Evolutionary conservation across 2,888 invertebrate species (phyloP).

Genomic region (Baccha elongata): DNA sequence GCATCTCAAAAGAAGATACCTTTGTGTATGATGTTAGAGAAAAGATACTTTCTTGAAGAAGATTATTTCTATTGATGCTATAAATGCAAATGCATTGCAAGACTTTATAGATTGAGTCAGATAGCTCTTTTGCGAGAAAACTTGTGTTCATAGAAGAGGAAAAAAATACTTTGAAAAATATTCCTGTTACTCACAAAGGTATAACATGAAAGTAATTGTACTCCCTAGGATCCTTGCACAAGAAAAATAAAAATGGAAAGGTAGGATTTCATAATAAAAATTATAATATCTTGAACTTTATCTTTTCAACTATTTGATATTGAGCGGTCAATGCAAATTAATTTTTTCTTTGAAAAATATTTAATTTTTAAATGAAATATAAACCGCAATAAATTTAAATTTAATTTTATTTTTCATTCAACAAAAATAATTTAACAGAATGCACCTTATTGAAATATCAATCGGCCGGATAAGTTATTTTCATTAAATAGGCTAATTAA

Average conservation of each 20-base stretch:
- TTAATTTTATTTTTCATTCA: too few species aligned
- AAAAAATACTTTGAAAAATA: background rate
- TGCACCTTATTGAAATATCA: too few species aligned
- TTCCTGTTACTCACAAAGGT: slow-evolving; percentile 18
- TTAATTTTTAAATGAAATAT: background rate
- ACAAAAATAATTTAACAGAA: too few species aligned
- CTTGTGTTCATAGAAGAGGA: slow-evolving; percentile 7
- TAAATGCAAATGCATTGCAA: slow-evolving; percentile 29
- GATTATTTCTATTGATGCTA: slow-evolving; percentile 20
- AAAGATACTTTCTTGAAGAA: background rate
- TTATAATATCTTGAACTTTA: slow-evolving; percentile 6
- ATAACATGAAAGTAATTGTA: slow-evolving; percentile 14
- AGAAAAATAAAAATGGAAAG: too few species aligned
- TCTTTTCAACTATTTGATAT: slow-evolving; percentile 2
- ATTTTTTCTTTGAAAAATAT: background rate
- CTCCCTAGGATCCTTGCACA: background rate
- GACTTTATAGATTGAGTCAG: slow-evolving; percentile 1
- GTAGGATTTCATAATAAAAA: slow-evolving; percentile 4
- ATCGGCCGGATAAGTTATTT: too few species aligned
- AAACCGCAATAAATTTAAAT: too few species aligned
- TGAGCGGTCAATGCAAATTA: slow-evolving; percentile 9
- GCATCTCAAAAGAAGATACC: slow-evolving; percentile 10
- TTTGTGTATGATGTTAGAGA: background rate
- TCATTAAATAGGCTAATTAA: too few species aligned
- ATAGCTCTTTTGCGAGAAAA: background rate